Conservation (phyloP, 2,888 invertebrate genomes). For the Ectemnius continuus region DNA sequence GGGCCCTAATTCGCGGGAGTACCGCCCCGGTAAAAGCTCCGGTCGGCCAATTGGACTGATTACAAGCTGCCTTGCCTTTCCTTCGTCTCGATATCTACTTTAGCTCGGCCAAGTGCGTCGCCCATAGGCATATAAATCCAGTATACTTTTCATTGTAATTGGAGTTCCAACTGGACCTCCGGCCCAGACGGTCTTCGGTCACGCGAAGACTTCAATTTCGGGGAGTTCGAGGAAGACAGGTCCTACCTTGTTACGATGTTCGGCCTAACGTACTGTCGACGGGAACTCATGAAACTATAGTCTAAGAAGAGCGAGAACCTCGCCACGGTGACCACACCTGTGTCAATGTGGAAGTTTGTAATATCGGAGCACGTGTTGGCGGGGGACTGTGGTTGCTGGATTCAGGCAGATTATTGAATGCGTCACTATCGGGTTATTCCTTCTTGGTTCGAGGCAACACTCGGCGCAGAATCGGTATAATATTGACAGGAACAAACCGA, state of each 20-base stretch:
- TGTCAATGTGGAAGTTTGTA: constrained; percentile 23
- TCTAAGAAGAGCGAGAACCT: constrained; percentile 12
- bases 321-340: constrained; percentile 26
- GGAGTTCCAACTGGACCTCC: no score
- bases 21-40: not conserved
- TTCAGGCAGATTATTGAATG: not conserved
- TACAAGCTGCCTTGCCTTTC: constrained; percentile 5
- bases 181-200: not conserved
- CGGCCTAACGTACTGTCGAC: constrained; percentile 42
- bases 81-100: not conserved
- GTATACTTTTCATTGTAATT: no score
- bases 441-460: constrained; percentile 7
- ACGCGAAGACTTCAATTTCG: not conserved
- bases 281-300: constrained; percentile 36
- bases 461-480: not conserved
- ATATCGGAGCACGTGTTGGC: constrained; percentile 8
- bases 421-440: no score
- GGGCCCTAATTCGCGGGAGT: not conserved
- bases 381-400: not conserved
- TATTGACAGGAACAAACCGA: constrained; percentile 7
- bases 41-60: not conserved
- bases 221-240: constrained; percentile 53
- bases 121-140: no score
- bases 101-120: no score
- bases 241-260: constrained; percentile 32